phyloP scores from a whole-genome alignment of 2,113 vertebrate species.

The Phrynocephalus versicolor region DNA sequence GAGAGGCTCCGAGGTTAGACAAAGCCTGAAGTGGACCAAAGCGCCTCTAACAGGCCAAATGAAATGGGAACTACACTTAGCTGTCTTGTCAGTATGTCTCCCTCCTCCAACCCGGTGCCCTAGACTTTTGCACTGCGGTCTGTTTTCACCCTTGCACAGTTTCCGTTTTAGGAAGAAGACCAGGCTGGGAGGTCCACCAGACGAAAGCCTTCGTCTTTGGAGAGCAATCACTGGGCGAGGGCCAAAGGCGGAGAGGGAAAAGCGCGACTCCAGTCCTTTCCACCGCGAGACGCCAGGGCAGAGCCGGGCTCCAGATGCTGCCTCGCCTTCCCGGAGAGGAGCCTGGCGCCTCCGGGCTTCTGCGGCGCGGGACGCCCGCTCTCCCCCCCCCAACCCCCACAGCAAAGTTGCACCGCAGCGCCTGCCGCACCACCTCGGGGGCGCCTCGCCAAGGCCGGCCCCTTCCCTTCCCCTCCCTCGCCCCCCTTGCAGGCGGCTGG shows the following conservation, averaged over 20 bases:
- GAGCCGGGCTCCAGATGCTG: background rate
- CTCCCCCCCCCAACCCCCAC: background rate
- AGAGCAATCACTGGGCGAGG: background rate
- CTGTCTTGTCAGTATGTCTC: no score
- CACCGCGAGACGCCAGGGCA: background rate
- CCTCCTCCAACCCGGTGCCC: no score
- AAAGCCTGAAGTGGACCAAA: background rate
- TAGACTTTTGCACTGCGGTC: background rate
- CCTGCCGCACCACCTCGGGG: constrained; percentile 5
- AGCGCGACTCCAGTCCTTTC: background rate
- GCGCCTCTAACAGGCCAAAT: background rate
- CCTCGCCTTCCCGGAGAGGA: background rate
- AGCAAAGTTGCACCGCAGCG: background rate
- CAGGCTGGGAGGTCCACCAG: background rate
- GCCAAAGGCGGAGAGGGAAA: background rate
- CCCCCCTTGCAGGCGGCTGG: background rate
- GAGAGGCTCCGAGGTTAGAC: no score
- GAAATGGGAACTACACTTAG: no score
- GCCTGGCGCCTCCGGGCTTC: background rate
- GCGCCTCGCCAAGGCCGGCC: background rate
- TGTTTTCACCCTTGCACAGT: background rate
- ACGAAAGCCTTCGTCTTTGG: background rate
- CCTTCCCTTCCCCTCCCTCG: no score
- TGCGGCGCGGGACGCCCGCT: background rate
- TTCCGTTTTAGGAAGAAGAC: background rate